Evolutionary conservation across 2,888 invertebrate genomes (phyloP).

Genomic region (Andrena camellia): DNA sequence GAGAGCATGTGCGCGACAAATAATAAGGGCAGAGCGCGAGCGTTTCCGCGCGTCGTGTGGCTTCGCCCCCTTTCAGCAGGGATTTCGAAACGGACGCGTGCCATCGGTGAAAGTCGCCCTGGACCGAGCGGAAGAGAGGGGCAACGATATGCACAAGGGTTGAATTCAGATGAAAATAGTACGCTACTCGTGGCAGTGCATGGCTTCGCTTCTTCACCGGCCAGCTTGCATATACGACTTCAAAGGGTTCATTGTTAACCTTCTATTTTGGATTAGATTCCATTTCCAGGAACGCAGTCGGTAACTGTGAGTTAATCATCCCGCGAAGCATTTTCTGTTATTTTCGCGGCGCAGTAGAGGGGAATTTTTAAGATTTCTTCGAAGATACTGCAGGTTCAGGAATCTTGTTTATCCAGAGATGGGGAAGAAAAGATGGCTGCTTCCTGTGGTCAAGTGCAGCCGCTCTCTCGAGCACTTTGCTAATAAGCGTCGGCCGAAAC

Average conservation of each 20-base stretch:
- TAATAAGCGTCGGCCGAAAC: conserved; percentile 74
- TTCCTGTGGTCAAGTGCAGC: conserved; percentile 79
- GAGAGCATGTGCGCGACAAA: conserved; percentile 68
- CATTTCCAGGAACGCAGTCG: conserved; percentile 1
- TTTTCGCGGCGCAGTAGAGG: neutral
- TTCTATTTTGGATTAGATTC: conserved; percentile 29
- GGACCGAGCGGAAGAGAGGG: conserved; percentile 64
- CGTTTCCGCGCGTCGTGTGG: conserved; percentile 68
- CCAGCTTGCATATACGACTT: conserved; percentile 50
- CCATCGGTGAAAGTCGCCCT: conserved; percentile 75
- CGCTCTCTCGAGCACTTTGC: conserved; percentile 74
- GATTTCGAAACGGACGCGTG: conserved; percentile 78
- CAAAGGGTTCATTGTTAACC: conserved; percentile 65
- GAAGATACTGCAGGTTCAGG: neutral
- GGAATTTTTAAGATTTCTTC: neutral
- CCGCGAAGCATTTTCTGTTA: neutral
- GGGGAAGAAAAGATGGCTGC: conserved; percentile 60
- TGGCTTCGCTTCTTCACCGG: conserved; percentile 63
- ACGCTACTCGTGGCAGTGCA: conserved; percentile 49
- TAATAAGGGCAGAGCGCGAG: conserved; percentile 69
- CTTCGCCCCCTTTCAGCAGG: conserved; percentile 63
- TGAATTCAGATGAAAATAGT: conserved; percentile 68
- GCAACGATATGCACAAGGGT: conserved; percentile 68
- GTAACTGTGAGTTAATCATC: conserved; percentile 4
- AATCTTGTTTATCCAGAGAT: conserved; percentile 57